Base-by-base conservation (phyloP, 2,888 invertebrate species). In the Cephus sareptanus region DNA sequence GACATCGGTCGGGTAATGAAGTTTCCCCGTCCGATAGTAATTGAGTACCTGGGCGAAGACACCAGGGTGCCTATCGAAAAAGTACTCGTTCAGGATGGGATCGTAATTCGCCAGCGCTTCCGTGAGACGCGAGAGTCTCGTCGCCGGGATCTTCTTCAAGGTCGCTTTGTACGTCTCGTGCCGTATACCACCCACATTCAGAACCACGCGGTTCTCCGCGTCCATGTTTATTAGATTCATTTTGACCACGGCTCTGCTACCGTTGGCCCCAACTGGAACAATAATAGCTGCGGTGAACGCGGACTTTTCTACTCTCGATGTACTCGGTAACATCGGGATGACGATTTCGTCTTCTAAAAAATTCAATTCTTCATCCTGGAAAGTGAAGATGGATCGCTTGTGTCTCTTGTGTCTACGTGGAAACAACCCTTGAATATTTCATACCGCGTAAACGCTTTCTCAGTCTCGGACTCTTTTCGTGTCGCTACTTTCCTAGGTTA, bases 101-200 rank as follows among this genome's bases (percentile, higher is more conserved):
- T 99, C 99, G 93, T 99, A 99, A 93, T 99, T 99, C 91, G 98
- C 99, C 88, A 99, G 94, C 74, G 98, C 98, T 93, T 99, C 99
- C 81, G 98, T 98, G 84, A 98, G 94, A 83, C 98, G 94, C 76
- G 98, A 98, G 85, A 99, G 94, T 82, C 98, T 94, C 77, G 98
- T 99, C 89, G 98, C 98, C 69, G 98, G 98, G 90, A 98, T 99
- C 94, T 99, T 99, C 94, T 98, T 98, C 89, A 98, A 93, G 82
- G 98, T 99, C 83, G 97, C 97, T 93, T 97, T 98, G 93, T 98
- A 98, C 80, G 98, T 98, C 93, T 98, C 99, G 93, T 99, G 98
- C 79, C 99, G 95, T 89, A 99, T 98, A 76, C 99, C 99, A 74
- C 99, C 98, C 87, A 99, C 99, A 93, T 99, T 99, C 89, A 99